Evolutionary conservation across 2,113 vertebrate species (phyloP), one percentile per base, ranked within the genome.

Genomic region (Tympanuchus pallidicinctus): DNA sequence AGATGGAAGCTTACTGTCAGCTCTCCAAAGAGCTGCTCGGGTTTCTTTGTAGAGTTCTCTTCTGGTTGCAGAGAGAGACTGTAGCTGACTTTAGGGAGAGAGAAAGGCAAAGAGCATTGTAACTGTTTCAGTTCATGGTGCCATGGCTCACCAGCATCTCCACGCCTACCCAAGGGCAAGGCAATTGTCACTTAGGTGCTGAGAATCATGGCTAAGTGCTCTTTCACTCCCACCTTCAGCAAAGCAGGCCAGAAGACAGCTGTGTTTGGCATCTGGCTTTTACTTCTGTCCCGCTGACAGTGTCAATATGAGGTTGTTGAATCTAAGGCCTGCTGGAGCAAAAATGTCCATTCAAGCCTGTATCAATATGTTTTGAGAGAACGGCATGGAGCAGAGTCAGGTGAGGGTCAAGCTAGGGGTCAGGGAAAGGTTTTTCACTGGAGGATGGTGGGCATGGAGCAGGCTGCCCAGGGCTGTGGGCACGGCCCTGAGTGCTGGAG

Each of bases 91-190:
- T 10, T 45, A 11, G 1, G 42, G 89, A 70, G 19, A 50, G 38
- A 63, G 30, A 72, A 56, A 63, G 27, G 38, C 52, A 52, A 94
- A 89, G 56, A 78, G 9, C 60, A 89, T 66, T 50, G 59, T 2
- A 1, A 47, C 65, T 77, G 38, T 32, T 86, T 88, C 45, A 0
- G 0, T 8, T 67, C 32, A 1, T 2, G 4, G 14, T 22, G 13
- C 45, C 54, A 43, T 77, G 57, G 43, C 43, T 80, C 20, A 61
- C 61, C 7, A 17, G 10, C 43, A 36, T 45, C 70, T 66, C 75
- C 24, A 8, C 59, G 54, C 40, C 42, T 57, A 69, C 25, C 60
- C 18, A 67, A 36, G 74, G 24, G 25, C 40, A 79, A 74, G 11
- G 14, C 24, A 22, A 40, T 61, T 22, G 48, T 64, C 18, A 20